Base-by-base conservation (phyloP, 2,113 vertebrate species). In the Sander vitreus region DNA sequence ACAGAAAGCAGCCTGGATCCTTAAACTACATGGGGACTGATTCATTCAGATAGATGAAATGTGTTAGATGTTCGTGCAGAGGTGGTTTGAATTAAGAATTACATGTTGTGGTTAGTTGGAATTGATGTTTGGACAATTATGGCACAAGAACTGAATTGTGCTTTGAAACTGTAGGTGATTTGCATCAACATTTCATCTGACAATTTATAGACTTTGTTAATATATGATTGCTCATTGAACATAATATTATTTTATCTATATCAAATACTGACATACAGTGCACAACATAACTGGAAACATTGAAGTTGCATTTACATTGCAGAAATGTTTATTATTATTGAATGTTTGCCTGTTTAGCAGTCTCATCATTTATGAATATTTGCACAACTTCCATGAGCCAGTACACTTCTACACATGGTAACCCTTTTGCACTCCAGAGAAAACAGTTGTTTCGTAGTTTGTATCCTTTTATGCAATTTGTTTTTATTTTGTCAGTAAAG, bases 41-140 rank as follows among this genome's bases (percentile, higher is more conserved):
- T 88, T 88, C 8, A 84, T 82, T 80, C 59, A 69, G 55, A 82
- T 67, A 72, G 71, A 76, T 81, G 74, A 73, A 81, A 88, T 81
- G 82, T 79, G 80, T 85, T 70, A 18, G 60, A 76, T 80, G 71
- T 80, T 76, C 72, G 75, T 85, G 48, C 54, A 67, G 58, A 60
- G 72, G 74, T 83, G 73, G 25, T 68, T 70, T 54, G 59, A 83
- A 72, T 63, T 19, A 15, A 62, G 62, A 18, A 50, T 54, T 59
- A 21, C 2, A 30, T 23, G 16, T 48, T 57, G 50, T 21, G 53
- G 58, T 67, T 51, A 30, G 48, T 11, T 47, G 16, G 30, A 82
- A 84, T 60, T 70, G 65, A 76, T 67, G 30, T 80, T 74, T 55
- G 36, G 66, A 30, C 27, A 64, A 60, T 81, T 43, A 58, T n/a